phyloP scores from a whole-genome alignment of 2,888 invertebrate species.

The Fragum whitleyi region DNA sequence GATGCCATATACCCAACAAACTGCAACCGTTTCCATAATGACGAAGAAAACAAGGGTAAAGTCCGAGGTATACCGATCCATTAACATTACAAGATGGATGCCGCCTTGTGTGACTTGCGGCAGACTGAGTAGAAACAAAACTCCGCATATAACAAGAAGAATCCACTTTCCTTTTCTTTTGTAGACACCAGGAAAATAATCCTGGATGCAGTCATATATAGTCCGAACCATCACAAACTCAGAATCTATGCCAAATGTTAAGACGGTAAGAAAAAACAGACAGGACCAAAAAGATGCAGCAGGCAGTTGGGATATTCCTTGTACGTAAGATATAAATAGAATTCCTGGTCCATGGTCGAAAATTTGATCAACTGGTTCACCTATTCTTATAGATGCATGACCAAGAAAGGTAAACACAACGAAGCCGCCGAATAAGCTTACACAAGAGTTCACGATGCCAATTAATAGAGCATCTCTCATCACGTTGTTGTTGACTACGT shows the following conservation, averaged over 20 bases:
- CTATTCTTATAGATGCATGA: slow-evolving; percentile 33
- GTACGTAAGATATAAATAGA: slow-evolving; percentile 44
- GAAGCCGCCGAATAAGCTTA: slow-evolving; percentile 46
- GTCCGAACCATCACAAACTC: slow-evolving; percentile 41
- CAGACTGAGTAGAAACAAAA: slow-evolving; percentile 38
- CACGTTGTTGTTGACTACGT: slow-evolving; percentile 40
- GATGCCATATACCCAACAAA: slow-evolving; percentile 91
- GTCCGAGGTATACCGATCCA: slow-evolving; percentile 76
- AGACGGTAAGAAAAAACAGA: slow-evolving; percentile 47
- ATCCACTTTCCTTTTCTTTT: slow-evolving; percentile 17
- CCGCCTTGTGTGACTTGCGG: slow-evolving; percentile 67
- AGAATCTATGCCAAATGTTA: slow-evolving; percentile 45
- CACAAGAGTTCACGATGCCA: slow-evolving; percentile 24
- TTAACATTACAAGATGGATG: slow-evolving; percentile 71
- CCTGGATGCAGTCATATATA: slow-evolving; percentile 15
- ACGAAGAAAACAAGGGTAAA: slow-evolving; percentile 88
- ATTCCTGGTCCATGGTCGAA: slow-evolving; percentile 44
- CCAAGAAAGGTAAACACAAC: slow-evolving; percentile 46
- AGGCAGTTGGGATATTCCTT: slow-evolving; percentile 40
- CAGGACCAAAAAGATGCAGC: slow-evolving; percentile 44
- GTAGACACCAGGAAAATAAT: slow-evolving; percentile 29
- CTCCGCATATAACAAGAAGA: slow-evolving; percentile 16
- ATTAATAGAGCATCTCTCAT: slow-evolving; percentile 38
- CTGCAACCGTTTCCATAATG: slow-evolving; percentile 88
- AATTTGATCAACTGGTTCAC: slow-evolving; percentile 32